Base-by-base conservation (phyloP, 2,888 invertebrate species). In the Erebia aethiops region DNA sequence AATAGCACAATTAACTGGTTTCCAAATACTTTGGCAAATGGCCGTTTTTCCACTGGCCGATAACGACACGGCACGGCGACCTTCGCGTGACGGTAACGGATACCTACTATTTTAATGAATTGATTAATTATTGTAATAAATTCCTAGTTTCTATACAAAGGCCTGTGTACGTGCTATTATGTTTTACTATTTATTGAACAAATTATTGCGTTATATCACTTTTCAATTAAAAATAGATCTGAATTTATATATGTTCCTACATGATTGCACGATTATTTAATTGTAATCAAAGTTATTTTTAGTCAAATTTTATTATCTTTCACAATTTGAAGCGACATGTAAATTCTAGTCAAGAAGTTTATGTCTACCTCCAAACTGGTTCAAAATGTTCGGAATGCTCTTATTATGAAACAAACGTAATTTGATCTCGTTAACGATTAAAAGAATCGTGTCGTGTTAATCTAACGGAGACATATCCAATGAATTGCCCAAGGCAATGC, bases 1-100 rank as follows among this genome's bases (percentile, higher is more conserved):
- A 78, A 81, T 78, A 78, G 74, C 72, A 80, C 77, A 79, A 80
- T 79, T 77, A 79, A 77, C 74, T 74, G 49, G 78, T 83, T 83
- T 80, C 79, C 78, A 78, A 81, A 78, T 77, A 77, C 68, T 74
- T 71, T 63, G 74, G 69, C 74, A 76, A 72, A 77, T 74, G 70
- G 75, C 9, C 61, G 60, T 57, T 57, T 60, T 67, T 67, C 67
- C 60, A 67, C 60, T 67, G 46, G 41, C 57, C 60, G 46, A 7
- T 14, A 67, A 67, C 60, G 60, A 61, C 52, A 67, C 52, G 60
- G 52, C 67, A 41, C 35, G 26, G 16, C 60, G 60, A 67, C 60
- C 67, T 67, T 67, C 60, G 60, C 67, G 67, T 67, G 60, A 67
- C 60, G 51, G 67, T 51, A 41, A 52, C 18, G n/a, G 60, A 60